Percentiles rank a stretch among this genome's conserved stretches.
Evolutionary conservation across 2,888 invertebrate genomes (phyloP).

Genomic region (Drosophila limbata): DNA sequence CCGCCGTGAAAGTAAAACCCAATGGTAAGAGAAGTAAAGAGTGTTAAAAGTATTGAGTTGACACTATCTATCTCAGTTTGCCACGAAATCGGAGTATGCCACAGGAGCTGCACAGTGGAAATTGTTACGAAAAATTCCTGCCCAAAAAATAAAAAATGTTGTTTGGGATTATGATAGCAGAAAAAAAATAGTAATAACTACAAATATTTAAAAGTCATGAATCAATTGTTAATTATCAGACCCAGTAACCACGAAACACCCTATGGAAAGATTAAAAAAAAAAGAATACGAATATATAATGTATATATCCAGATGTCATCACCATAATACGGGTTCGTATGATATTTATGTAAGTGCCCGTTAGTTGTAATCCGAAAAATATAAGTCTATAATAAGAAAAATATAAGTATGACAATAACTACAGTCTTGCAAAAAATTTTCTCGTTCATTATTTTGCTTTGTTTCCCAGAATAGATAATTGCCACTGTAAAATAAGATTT

Average conservation of each 20-base stretch:
- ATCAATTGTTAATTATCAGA: not conserved
- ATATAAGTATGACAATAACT: too few relatives aligned
- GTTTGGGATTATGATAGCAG: not conserved
- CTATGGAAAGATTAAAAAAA: not conserved
- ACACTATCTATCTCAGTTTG: conserved; percentile 9
- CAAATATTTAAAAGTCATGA: not conserved
- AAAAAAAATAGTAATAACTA: not conserved
- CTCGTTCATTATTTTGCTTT: too few relatives aligned
- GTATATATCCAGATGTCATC: not conserved
- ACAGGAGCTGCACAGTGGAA: conserved; percentile 9
- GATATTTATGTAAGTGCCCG: too few relatives aligned
- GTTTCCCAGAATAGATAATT: too few relatives aligned
- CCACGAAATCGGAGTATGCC: conserved; percentile 12
- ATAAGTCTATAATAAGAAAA: too few relatives aligned
- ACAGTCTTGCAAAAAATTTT: too few relatives aligned
- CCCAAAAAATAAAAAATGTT: conserved; percentile 2
- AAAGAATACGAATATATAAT: not conserved
- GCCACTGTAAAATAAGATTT: too few relatives aligned
- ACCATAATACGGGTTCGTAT: not conserved
- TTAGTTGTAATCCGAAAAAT: too few relatives aligned
- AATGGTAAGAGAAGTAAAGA: not conserved
- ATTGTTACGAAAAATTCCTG: conserved; percentile 3
- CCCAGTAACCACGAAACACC: not conserved
- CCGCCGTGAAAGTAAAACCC: not conserved
- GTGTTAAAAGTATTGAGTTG: not conserved